Evolutionary conservation across 2,113 vertebrate species (phyloP), one percentile per base, ranked within the genome.

Genomic region (Megaleporinus macrocephalus): DNA sequence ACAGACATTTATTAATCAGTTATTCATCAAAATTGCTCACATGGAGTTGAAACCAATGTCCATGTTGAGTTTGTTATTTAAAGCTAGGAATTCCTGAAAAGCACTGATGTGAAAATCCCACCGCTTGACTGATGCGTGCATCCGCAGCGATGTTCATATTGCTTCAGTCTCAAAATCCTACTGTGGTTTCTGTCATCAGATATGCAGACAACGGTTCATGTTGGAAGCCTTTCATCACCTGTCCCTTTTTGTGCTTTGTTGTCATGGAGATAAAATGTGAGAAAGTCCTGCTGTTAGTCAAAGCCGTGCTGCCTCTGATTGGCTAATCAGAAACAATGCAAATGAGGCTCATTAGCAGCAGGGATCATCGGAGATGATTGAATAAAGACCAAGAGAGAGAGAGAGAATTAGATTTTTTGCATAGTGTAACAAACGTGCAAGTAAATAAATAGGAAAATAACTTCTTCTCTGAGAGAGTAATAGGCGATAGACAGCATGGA

Each of bases 291-390:
- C 41, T 72, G 70, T 74, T 68, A 85, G 70, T 22, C 16, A 41
- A 49, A 0, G 44, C 29, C 80, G 0, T 86, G 81, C 73, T 80
- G 81, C 7, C 27, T 80, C 70, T 86, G 73, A 86, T 86, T 86
- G 80, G 84, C 73, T 86, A 86, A 86, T 86, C 84, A 82, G 65
- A 30, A 61, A 4, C 9, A 1, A 78, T 73, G 74, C 63, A 76
- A 79, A 85, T 65, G 27, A 73, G 76, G 20, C 77, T 79, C 59
- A 71, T 76, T 72, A 82, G 22, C 77, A 83, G 76, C 77, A 44
- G 80, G 63, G 22, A 63, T 79, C 47, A 73, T 83, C 63, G 26
- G 51, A 49, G 63, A 55, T 82, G 80, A 82, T 76, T 82, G 33
- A 66, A 77, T 68, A 74, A 78, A 68, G 27, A 65, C 20, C n/a